phyloP scores from a whole-genome alignment of 2,113 vertebrate genomes.

The Geothlypis trichas region DNA sequence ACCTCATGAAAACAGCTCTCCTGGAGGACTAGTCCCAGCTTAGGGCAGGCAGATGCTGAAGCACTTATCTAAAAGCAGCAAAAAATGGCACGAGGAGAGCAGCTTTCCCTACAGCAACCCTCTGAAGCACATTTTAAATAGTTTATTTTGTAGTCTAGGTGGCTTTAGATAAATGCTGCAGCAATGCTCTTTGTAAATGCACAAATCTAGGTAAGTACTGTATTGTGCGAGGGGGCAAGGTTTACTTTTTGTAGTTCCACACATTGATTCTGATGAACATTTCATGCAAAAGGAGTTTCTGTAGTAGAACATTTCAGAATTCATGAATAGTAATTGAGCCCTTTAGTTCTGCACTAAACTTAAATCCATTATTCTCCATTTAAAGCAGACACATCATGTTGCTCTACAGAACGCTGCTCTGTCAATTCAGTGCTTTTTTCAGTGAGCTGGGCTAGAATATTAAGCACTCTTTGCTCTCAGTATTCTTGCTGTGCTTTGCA shows the following conservation, averaged over 20 bases:
- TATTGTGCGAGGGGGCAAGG: conserved; percentile 11
- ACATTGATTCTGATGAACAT: conserved; percentile 77
- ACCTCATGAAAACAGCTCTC: background rate
- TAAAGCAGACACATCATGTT: conserved; percentile 78
- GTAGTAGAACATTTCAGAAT: conserved; percentile 76
- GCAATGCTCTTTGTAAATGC: conserved; percentile 11
- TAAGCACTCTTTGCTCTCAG: conserved; percentile 67
- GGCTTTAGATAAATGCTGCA: conserved; percentile 38
- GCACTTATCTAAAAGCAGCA: background rate
- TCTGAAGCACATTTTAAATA: conserved; percentile 32
- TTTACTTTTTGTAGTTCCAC: conserved; percentile 66
- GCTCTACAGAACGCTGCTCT: conserved; percentile 68
- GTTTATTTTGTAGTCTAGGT: conserved; percentile 4
- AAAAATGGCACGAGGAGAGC: background rate
- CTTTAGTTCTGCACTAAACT: conserved; percentile 77
- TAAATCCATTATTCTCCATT: conserved; percentile 82
- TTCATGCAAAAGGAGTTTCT: conserved; percentile 77
- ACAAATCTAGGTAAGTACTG: conserved; percentile 48
- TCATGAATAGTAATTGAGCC: conserved; percentile 80
- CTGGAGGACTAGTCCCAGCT: background rate
- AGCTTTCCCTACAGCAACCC: background rate
- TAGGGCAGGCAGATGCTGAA: background rate
- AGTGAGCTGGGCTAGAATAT: conserved; percentile 75
- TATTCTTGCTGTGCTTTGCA: conserved; percentile 72
- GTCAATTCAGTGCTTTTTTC: conserved; percentile 69